Conservation (phyloP, 1,140 invertebrate species). For the Drosophila chauvacae region DNA sequence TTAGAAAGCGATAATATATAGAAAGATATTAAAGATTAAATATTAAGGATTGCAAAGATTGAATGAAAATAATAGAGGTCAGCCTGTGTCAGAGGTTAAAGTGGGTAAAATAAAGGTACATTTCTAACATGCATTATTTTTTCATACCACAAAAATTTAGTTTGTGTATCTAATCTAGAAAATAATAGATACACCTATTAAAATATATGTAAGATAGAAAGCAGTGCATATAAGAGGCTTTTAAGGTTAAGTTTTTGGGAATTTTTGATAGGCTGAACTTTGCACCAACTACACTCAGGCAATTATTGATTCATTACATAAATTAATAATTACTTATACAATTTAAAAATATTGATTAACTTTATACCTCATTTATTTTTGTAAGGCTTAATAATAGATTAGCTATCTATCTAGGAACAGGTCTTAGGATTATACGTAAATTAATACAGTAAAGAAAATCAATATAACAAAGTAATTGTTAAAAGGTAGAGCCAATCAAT, state of each 20-base stretch:
- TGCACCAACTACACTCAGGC: too few relatives aligned
- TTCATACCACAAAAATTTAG: background rate
- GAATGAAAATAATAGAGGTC: background rate
- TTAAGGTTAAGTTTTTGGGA: background rate
- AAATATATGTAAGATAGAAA: background rate
- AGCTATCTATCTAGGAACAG: background rate
- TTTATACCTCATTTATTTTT: background rate
- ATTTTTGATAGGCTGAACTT: too few relatives aligned
- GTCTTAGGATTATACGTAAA: background rate
- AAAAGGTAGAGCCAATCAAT: too few relatives aligned
- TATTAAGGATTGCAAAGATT: background rate
- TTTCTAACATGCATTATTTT: too few relatives aligned
- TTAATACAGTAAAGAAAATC: background rate
- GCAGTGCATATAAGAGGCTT: background rate
- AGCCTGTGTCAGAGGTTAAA: background rate
- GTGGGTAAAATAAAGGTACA: background rate
- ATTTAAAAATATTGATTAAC: background rate
- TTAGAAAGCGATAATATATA: too few relatives aligned
- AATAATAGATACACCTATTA: background rate
- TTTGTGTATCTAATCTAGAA: background rate
- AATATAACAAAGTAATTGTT: too few relatives aligned
- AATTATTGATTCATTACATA: background rate
- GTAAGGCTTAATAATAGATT: background rate
- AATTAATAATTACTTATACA: background rate
- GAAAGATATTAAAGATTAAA: background rate